Conservation (phyloP, 2,797 vertebrate species). For the Sciaenops ocellatus region DNA sequence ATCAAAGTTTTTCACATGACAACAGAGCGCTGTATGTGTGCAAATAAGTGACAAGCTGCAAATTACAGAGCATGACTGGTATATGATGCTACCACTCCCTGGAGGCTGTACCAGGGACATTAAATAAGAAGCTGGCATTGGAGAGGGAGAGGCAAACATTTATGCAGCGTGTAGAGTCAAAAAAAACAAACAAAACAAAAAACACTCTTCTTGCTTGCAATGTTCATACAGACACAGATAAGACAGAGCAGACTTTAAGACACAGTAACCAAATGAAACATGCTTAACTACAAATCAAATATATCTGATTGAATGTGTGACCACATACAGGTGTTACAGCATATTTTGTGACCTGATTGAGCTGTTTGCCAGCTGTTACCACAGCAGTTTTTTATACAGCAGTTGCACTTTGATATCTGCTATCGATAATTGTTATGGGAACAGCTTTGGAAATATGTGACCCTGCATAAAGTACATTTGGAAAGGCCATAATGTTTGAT, state of each 20-base stretch:
- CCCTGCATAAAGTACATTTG: not conserved
- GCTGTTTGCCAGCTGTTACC: not conserved
- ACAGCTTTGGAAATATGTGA: not conserved
- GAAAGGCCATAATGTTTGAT: not conserved
- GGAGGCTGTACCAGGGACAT: not conserved
- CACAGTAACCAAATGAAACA: not conserved
- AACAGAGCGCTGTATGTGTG: not conserved
- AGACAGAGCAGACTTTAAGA: not conserved
- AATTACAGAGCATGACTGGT: not conserved
- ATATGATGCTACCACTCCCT: slow-evolving; percentile 20
- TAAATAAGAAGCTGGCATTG: not conserved
- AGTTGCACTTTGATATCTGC: not conserved
- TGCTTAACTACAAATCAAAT: not conserved
- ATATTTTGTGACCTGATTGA: slow-evolving; percentile 32
- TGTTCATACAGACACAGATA: not conserved
- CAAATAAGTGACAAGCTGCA: not conserved
- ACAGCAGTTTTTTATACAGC: not conserved
- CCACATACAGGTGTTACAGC: not conserved
- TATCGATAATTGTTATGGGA: no score
- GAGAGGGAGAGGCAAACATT: not conserved
- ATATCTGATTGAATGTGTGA: not conserved
- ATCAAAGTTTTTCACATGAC: slow-evolving; percentile 6
- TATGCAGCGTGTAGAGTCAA: not conserved
- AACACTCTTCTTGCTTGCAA: not conserved
- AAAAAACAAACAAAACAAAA: slow-evolving; percentile 4